Percentiles rank a stretch among this genome's conserved stretches.
Conservation (phyloP, 2,797 vertebrate genomes). For the Poecilia picta region DNA sequence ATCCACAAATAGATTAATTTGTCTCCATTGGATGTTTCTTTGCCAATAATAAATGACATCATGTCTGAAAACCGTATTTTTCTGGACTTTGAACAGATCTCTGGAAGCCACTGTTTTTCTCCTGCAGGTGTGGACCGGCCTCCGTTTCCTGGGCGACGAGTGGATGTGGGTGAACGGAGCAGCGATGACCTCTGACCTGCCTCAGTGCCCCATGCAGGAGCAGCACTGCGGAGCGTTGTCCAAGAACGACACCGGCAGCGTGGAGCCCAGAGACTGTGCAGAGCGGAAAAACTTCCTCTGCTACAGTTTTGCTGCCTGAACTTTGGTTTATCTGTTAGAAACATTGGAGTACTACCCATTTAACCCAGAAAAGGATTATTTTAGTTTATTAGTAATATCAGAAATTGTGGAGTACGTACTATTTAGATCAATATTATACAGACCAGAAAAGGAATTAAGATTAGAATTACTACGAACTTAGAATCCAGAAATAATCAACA, state of each 20-base stretch:
- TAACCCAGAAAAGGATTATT: too few relatives aligned
- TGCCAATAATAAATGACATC: background rate
- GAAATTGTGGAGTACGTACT: too few relatives aligned
- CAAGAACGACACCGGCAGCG: background rate
- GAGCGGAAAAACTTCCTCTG: slow-evolving; percentile 61
- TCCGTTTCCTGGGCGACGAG: slow-evolving; percentile 52
- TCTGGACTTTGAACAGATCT: background rate
- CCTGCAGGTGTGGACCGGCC: slow-evolving; percentile 55
- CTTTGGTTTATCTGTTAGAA: too few relatives aligned
- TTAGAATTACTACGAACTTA: too few relatives aligned
- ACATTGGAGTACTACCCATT: too few relatives aligned
- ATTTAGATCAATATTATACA: too few relatives aligned
- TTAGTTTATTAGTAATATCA: too few relatives aligned
- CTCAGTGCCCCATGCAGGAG: slow-evolving; percentile 22
- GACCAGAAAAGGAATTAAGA: too few relatives aligned
- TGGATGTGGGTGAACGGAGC: slow-evolving; percentile 62
- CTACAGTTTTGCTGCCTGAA: slow-evolving; percentile 4
- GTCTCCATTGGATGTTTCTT: background rate
- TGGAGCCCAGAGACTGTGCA: slow-evolving; percentile 33
- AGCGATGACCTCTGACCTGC: slow-evolving; percentile 10
- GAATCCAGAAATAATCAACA: too few relatives aligned
- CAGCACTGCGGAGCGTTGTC: slow-evolving; percentile 5
- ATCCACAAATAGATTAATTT: background rate
- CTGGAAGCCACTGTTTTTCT: too few relatives aligned
- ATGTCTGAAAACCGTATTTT: background rate